phyloP scores from a whole-genome alignment of 2,113 vertebrate genomes.

The Mirounga angustirostris region DNA sequence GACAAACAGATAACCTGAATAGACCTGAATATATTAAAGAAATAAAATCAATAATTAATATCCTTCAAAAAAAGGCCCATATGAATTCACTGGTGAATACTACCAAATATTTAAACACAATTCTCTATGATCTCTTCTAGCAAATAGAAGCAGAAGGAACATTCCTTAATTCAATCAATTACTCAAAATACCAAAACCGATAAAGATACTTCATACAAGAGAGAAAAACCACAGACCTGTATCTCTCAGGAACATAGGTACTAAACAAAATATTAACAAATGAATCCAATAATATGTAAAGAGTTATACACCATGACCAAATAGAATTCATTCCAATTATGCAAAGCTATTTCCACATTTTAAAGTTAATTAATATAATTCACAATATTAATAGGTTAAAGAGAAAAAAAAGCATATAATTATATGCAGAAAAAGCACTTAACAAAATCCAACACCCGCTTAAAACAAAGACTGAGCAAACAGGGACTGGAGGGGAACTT shows the following conservation, averaged over 20 bases:
- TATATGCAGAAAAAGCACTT: neutral
- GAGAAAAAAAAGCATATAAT: neutral
- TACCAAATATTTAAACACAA: neutral
- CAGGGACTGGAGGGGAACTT: neutral
- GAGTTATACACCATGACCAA: neutral
- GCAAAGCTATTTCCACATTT: neutral
- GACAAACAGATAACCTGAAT: neutral
- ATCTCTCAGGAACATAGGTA: neutral
- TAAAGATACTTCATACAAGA: neutral
- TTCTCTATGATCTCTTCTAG: neutral
- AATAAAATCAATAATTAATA: neutral
- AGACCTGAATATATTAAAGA: neutral
- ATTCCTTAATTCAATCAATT: neutral
- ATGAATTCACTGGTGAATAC: neutral
- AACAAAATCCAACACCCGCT: neutral
- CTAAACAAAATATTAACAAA: neutral
- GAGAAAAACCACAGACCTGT: neutral
- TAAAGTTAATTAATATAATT: neutral
- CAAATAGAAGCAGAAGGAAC: neutral
- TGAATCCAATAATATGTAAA: neutral
- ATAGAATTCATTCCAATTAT: neutral
- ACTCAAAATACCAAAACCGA: neutral
- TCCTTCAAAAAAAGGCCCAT: neutral
- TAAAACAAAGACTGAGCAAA: neutral
- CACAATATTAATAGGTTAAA: neutral